Conservation (phyloP, 2,888 invertebrate species). For the Zele albiditarsus region DNA sequence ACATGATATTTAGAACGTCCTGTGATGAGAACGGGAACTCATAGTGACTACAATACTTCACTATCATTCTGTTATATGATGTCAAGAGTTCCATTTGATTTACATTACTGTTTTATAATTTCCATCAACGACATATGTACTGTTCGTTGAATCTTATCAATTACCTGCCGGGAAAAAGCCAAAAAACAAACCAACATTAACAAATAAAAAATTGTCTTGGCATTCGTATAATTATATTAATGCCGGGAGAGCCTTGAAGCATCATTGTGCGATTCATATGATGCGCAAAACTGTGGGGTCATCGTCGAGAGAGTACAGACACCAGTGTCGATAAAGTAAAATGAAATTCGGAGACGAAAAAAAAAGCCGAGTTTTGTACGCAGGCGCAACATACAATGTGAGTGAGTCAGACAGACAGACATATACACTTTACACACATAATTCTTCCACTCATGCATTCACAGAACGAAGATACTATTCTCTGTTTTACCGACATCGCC, state of each 20-base stretch:
- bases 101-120: not conserved
- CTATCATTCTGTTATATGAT: not conserved
- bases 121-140: not conserved
- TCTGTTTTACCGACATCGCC: slow-evolving; percentile 63
- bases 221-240: slow-evolving; percentile 18
- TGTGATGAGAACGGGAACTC: not conserved
- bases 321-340: slow-evolving; percentile 37
- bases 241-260: slow-evolving; percentile 29
- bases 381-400: not conserved
- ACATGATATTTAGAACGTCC: slow-evolving; percentile 14
- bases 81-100: not conserved
- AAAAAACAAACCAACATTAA: not conserved
- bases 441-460: not conserved
- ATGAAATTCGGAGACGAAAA: slow-evolving; percentile 29
- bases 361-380: slow-evolving; percentile 20
- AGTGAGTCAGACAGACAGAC: not conserved
- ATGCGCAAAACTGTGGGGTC: slow-evolving; percentile 29
- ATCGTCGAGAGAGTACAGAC: slow-evolving; percentile 24
- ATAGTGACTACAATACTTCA: not conserved
- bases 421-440: not conserved
- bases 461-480: slow-evolving; percentile 5
- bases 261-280: slow-evolving; percentile 18
- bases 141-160: not conserved
- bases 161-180: not conserved
- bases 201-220: not conserved